These are phyloP conservation scores for Eretmochelys imbricata DNA, from an alignment of 2,113 vertebrate species.

Conservation along the genomic window DNA sequence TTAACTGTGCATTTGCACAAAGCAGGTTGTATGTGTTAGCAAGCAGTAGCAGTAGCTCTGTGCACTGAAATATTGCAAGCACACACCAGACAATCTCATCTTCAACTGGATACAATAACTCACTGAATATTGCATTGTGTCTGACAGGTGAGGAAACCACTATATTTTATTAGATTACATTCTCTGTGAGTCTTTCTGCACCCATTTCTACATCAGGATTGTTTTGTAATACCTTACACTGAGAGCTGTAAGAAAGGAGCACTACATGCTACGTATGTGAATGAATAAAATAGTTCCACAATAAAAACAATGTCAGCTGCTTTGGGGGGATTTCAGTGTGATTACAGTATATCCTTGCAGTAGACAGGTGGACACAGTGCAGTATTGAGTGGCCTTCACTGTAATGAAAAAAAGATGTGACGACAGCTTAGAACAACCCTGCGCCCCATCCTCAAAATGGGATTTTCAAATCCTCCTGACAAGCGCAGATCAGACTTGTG, in stretches of 20 bases:
- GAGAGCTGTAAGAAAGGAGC: neutral
- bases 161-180: slow-evolving; percentile 36
- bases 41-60: neutral
- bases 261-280: neutral
- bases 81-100: slow-evolving; percentile 1
- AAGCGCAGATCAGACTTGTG: neutral
- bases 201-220: neutral
- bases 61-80: neutral
- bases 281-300: neutral
- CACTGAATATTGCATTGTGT: slow-evolving; percentile 34
- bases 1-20: neutral
- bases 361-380: neutral
- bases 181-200: neutral
- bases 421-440: neutral
- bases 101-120: slow-evolving; percentile 21
- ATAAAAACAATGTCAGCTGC: neutral
- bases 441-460: neutral
- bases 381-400: neutral
- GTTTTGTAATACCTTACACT: slow-evolving; percentile 13
- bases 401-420: neutral
- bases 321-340: neutral
- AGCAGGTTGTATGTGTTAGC: neutral
- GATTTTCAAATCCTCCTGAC: neutral
- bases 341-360: neutral
- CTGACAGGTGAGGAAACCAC: slow-evolving; percentile 45